phyloP scores from a whole-genome alignment of 2,797 vertebrate species.

The Caiman crocodilus region DNA sequence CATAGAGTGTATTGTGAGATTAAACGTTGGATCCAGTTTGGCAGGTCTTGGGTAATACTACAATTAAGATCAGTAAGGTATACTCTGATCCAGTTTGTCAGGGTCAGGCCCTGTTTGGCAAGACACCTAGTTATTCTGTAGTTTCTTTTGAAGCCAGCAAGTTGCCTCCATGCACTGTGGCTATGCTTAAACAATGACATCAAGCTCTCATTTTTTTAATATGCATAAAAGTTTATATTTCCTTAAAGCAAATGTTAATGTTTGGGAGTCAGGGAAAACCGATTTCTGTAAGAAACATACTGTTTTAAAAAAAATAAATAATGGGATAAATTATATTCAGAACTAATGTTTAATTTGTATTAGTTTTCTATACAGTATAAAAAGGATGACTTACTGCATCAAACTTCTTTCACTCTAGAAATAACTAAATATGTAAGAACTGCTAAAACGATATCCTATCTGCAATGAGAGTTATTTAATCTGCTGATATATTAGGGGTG shows the following conservation, averaged over 20 bases:
- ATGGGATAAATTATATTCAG: conserved; percentile 2
- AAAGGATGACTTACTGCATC: conserved; percentile 2
- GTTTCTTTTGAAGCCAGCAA: not conserved
- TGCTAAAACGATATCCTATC: not conserved
- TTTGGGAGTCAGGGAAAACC: not conserved
- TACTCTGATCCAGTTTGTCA: not conserved
- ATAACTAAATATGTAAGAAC: conserved; percentile 15
- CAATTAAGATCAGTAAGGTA: not conserved
- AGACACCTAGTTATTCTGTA: not conserved
- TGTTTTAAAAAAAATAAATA: conserved; percentile 34
- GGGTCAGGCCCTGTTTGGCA: not conserved
- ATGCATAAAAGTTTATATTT: not conserved
- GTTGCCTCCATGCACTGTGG: not conserved
- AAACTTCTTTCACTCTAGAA: not conserved
- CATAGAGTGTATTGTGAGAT: not conserved
- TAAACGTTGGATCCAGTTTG: not conserved
- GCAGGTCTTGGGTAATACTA: not conserved
- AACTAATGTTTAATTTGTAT: not conserved
- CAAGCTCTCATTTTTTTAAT: not conserved
- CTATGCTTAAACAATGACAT: not conserved
- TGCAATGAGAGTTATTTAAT: not conserved
- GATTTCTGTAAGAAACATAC: not conserved
- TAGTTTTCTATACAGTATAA: conserved; percentile 4
- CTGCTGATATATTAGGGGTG: not conserved
- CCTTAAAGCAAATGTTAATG: not conserved